A percentile compares a stretch with the other conserved stretches of the same genome.
These are phyloP conservation scores for Pseudopodoces humilis DNA, from an alignment of 2,113 vertebrate species.

Conservation along the genomic window DNA sequence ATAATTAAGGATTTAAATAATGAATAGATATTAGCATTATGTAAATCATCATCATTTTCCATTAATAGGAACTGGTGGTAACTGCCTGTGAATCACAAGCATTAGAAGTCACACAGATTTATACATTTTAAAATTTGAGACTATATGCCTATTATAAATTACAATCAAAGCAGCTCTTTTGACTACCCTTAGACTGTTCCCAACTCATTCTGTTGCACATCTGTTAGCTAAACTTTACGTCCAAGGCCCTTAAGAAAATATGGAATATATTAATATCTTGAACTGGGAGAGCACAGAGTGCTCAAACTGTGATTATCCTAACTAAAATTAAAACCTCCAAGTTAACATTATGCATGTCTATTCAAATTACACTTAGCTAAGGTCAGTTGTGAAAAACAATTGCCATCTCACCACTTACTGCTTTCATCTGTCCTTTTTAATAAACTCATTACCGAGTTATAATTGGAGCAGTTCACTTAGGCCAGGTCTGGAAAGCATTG, in stretches of 20 bases:
- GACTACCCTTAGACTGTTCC: not conserved
- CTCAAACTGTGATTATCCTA: not conserved
- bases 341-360: constrained; percentile 21
- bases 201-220: constrained; percentile 18
- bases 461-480: not conserved
- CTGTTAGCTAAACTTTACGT: constrained; percentile 18
- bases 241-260: not conserved
- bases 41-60: constrained; percentile 35
- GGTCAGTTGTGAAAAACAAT: constrained; percentile 52
- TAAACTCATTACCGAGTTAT: constrained; percentile 41
- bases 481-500: not conserved
- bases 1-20: constrained; percentile 61
- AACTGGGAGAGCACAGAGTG: not conserved
- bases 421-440: constrained; percentile 33
- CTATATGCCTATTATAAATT: constrained; percentile 9
- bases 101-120: not conserved
- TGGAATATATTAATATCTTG: not conserved
- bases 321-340: constrained; percentile 34
- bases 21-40: constrained; percentile 57
- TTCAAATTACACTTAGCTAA: constrained; percentile 16
- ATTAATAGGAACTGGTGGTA: constrained; percentile 30
- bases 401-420: not conserved
- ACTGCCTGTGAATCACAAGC: constrained; percentile 33
- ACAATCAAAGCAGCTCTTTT: constrained; percentile 14
- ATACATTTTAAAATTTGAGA: constrained; percentile 7